These are phyloP conservation scores for Cynopterus brachyotis DNA, from an alignment of 2,113 vertebrate genomes.

Conservation along the genomic window DNA sequence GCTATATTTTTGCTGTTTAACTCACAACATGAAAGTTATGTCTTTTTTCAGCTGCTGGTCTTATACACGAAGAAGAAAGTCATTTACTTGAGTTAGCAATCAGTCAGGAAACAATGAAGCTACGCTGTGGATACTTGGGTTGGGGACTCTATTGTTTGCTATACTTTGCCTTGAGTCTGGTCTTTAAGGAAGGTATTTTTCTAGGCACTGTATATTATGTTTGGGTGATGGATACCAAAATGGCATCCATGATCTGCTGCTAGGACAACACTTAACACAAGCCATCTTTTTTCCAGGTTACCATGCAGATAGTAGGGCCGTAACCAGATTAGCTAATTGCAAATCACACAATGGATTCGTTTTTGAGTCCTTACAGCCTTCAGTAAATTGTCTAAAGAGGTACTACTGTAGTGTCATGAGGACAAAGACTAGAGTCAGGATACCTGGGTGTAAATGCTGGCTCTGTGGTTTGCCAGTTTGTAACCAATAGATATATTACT, in stretches of 20 bases:
- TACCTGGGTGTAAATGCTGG: neutral
- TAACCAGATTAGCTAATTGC: neutral
- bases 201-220: neutral
- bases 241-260: neutral
- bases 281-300: neutral
- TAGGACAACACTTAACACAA: neutral
- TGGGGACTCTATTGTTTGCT: neutral
- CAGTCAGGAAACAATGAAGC: neutral
- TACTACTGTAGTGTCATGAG: neutral
- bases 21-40: neutral
- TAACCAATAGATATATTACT: neutral
- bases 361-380: neutral
- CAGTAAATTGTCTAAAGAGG: neutral
- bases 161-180: neutral
- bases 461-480: neutral
- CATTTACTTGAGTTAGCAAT: neutral
- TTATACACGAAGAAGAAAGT: neutral
- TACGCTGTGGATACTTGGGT: neutral
- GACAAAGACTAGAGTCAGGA: neutral
- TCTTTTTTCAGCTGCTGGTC: neutral
- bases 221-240: neutral
- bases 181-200: neutral
- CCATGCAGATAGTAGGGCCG: neutral
- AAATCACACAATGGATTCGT: neutral
- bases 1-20: neutral